Percentiles rank a stretch among this genome's conserved stretches.
phyloP scores from a whole-genome alignment of 2,888 invertebrate genomes.

The Phyllotreta cruciferae region DNA sequence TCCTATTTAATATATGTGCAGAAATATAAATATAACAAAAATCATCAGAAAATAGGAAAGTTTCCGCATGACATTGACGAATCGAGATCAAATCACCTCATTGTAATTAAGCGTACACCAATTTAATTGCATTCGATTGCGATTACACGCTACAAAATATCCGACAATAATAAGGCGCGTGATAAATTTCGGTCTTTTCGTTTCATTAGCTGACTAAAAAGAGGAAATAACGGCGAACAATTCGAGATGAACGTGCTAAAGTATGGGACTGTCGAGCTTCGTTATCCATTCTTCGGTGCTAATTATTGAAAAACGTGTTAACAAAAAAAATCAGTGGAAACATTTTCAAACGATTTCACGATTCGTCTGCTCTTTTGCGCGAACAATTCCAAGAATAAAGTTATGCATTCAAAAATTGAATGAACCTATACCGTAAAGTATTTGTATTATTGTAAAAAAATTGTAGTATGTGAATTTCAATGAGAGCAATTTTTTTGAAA shows the following conservation, averaged over 20 bases:
- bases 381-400: no score
- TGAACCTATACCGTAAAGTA: no score
- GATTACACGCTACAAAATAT: constrained; percentile 7
- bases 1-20: no score
- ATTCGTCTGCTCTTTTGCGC: neutral
- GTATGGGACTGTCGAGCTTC: constrained; percentile 1
- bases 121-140: neutral
- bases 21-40: no score
- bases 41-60: no score
- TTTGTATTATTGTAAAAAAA: no score
- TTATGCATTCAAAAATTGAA: no score
- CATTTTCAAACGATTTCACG: constrained; percentile 14
- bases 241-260: constrained; percentile 8
- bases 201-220: constrained; percentile 7
- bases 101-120: no score
- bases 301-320: constrained; percentile 14
- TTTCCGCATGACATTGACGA: no score
- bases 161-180: constrained; percentile 5
- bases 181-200: constrained; percentile 9
- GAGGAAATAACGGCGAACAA: constrained; percentile 10
- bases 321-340: constrained; percentile 8
- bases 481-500: no score
- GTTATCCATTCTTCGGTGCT: constrained; percentile 8
- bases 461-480: no score
- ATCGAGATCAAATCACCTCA: no score